Percentiles rank a stretch among this genome's conserved stretches.
These are phyloP conservation scores for Mesoligia furuncula DNA, from an alignment of 2,888 invertebrate species.

Conservation along the genomic window DNA sequence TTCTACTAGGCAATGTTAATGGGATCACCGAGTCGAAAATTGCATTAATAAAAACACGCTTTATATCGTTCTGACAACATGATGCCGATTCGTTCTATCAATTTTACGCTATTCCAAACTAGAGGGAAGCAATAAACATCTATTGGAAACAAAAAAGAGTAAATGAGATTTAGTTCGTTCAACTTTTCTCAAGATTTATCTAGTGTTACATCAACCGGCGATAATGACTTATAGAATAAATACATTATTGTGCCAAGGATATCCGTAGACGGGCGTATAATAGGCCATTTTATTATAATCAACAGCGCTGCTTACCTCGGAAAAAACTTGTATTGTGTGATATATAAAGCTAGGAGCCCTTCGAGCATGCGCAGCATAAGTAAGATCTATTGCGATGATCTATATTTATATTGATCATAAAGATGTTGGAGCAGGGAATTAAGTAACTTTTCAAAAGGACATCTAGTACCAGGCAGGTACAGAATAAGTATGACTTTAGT, in stretches of 20 bases:
- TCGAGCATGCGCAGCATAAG: conserved; percentile 44
- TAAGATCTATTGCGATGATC: conserved; percentile 55
- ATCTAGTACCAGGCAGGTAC: not conserved
- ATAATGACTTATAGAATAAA: conserved; percentile 66
- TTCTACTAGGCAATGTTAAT: conserved; percentile 29
- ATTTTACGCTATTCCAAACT: conserved; percentile 77
- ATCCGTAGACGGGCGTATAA: conserved; percentile 62
- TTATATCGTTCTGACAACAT: conserved; percentile 67
- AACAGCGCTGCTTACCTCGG: conserved; percentile 53
- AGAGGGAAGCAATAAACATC: conserved; percentile 69
- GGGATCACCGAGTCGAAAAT: conserved; percentile 40
- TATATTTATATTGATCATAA: conserved; percentile 54
- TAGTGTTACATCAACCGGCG: conserved; percentile 48
- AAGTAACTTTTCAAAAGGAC: conserved; percentile 35
- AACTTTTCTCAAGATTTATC: conserved; percentile 66
- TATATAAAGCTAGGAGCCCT: conserved; percentile 38
- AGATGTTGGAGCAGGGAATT: conserved; percentile 28
- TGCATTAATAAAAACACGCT: conserved; percentile 54
- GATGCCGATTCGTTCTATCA: conserved; percentile 75
- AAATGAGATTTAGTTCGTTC: conserved; percentile 75
- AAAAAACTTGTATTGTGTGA: conserved; percentile 55
- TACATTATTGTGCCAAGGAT: conserved; percentile 55
- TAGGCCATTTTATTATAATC: conserved; percentile 60
- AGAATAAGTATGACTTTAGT: not conserved
- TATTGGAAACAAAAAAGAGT: conserved; percentile 70